Percentiles rank a stretch among this genome's conserved stretches.
Evolutionary conservation across 2,888 invertebrate genomes (phyloP).

Genomic region (Phyllotreta striolata): DNA sequence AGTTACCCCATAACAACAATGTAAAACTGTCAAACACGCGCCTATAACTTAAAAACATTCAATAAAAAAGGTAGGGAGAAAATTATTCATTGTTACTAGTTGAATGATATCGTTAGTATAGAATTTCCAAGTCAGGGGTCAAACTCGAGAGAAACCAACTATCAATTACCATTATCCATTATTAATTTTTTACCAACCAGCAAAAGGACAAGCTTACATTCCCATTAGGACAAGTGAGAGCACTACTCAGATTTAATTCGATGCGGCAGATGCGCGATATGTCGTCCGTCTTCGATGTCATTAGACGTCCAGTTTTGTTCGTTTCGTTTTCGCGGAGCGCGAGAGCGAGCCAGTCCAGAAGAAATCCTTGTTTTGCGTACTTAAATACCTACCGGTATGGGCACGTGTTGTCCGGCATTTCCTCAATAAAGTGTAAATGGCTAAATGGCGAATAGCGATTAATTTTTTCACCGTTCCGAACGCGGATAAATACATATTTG

Average conservation of each 20-base stretch:
- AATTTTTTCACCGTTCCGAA: constrained; percentile 11
- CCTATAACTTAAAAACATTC: too few species aligned
- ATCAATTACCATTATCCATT: too few species aligned
- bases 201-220: background rate
- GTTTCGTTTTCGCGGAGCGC: background rate
- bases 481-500: constrained; percentile 4
- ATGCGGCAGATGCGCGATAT: constrained; percentile 5
- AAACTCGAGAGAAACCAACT: too few species aligned
- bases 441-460: constrained; percentile 17
- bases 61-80: too few species aligned
- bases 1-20: too few species aligned
- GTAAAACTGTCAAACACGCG: too few species aligned
- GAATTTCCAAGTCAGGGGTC: too few species aligned
- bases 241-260: background rate
- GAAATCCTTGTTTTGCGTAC: constrained; percentile 14
- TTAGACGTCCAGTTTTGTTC: background rate
- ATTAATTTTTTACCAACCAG: too few species aligned
- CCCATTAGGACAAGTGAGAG: too few species aligned
- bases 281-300: background rate
- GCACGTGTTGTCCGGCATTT: constrained; percentile 21
- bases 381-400: constrained; percentile 10
- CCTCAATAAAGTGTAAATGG: constrained; percentile 30
- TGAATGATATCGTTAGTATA: too few species aligned
- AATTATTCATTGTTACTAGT: too few species aligned
- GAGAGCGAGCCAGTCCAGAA: background rate